Base-by-base conservation (phyloP, 1,140 invertebrate species). In the Achroia grisella region DNA sequence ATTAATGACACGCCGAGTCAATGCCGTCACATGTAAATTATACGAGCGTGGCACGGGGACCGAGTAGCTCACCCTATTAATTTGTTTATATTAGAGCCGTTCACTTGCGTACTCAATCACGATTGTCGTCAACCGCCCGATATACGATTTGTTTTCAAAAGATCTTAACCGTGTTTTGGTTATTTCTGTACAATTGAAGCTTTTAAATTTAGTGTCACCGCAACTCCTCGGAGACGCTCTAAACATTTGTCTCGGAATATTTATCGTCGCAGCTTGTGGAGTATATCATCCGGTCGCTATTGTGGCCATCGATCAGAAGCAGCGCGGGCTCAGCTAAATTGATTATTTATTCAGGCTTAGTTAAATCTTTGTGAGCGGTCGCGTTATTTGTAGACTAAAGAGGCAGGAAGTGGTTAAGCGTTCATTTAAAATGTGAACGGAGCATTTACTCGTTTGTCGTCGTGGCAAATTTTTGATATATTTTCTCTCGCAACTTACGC, bases 161-260 rank as follows among this genome's bases (percentile, higher is more conserved):
- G 77, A 81, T 81, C 77, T 80, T 80, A 81, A 81, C 80, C 80
- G 75, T 81, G 77, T 84, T 80, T 72, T 64, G 62, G 75, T 77
- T 81, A 81, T 84, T 84, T 80, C 74, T 72, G 80, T 84, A 80
- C 80, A 78, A 81, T 84, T 74, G 76, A 79, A 70, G 77, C 77
- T 79, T 81, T 80, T 80, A 81, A 84, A 84, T 83, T 74, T 73
- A 80, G 73, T 84, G 77, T 81, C 77, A 75, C 77, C 76, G 75
- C 77, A 72, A 71, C 71, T 78, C 77, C 70, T 77, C 52, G 64
- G 77, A 81, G 80, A 78, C 74, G 76, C 56, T 78, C 71, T 56
- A 65, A 78, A 74, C 80, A 84, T 84, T 84, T 84, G 77, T 84
- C 80, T 81, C 58, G 70, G 71, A 72, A 77, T 84, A 84, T 84